A percentile compares a stretch with the other conserved stretches of the same genome.
Evolutionary conservation across 2,888 invertebrate species (phyloP).

Genomic region (Rhagium mordax): DNA sequence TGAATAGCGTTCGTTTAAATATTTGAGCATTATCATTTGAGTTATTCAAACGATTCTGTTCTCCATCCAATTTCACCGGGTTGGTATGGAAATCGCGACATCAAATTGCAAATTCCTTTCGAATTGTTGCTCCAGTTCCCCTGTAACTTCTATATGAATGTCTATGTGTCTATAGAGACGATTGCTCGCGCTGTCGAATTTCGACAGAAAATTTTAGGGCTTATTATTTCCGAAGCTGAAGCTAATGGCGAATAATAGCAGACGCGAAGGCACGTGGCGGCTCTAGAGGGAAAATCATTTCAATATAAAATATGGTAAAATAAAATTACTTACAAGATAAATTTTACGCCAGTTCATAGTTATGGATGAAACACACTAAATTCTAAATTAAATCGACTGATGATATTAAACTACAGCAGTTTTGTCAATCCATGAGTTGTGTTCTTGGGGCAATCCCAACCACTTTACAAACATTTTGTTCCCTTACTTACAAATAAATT

Average conservation of each 20-base stretch:
- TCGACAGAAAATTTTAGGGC: neutral
- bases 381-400: too few relatives aligned
- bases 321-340: too few relatives aligned
- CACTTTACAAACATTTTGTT: too few relatives aligned
- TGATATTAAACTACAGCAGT: too few relatives aligned
- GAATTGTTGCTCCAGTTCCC: constrained; percentile 11
- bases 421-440: too few relatives aligned
- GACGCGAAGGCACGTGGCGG: neutral
- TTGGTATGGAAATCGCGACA: constrained; percentile 13
- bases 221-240: neutral
- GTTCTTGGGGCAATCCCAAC: too few relatives aligned
- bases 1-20: neutral
- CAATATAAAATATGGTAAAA: too few relatives aligned
- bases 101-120: constrained; percentile 12
- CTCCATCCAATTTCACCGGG: neutral
- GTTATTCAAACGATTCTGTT: constrained; percentile 11
- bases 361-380: too few relatives aligned
- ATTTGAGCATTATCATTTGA: neutral
- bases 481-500: too few relatives aligned
- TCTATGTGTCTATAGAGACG: neutral
- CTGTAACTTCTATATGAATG: neutral
- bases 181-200: neutral
- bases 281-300: neutral
- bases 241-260: neutral
- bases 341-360: too few relatives aligned